A percentile compares a stretch with the other conserved stretches of the same genome.
Conservation (phyloP, 2,113 vertebrate species). For the Lasiurus cinereus region DNA sequence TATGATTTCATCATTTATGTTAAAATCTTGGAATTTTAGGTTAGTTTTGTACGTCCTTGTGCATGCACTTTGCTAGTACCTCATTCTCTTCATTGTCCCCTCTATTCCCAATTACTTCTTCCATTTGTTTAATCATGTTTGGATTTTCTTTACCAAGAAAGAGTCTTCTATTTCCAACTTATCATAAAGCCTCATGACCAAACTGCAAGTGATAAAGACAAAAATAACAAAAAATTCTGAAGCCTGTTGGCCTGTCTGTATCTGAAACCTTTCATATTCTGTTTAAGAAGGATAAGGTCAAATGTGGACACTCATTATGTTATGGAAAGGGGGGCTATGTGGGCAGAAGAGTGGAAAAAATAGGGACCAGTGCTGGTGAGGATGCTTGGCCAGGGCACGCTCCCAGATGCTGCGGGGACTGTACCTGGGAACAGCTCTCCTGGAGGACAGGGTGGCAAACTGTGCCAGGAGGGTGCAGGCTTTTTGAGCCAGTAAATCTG, state of each 20-base stretch:
- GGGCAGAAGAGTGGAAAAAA: background rate
- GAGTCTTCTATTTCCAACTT: background rate
- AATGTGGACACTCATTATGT: background rate
- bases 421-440: background rate
- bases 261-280: background rate
- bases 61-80: background rate
- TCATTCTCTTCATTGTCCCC: background rate
- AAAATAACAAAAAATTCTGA: background rate
- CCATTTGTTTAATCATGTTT: background rate
- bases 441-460: background rate
- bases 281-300: background rate
- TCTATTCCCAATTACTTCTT: background rate
- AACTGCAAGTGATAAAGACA: background rate
- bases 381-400: background rate
- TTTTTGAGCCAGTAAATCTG: background rate
- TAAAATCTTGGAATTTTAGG: constrained; percentile 30
- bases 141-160: background rate
- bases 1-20: background rate
- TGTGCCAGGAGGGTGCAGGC: background rate
- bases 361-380: background rate
- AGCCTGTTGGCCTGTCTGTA: background rate
- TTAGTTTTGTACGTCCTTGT: background rate
- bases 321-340: background rate
- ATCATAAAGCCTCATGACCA: too few species aligned
- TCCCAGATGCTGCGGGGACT: background rate